These are phyloP conservation scores for Tenodera sinensis DNA, from an alignment of 2,888 invertebrate genomes.

Conservation along the genomic window DNA sequence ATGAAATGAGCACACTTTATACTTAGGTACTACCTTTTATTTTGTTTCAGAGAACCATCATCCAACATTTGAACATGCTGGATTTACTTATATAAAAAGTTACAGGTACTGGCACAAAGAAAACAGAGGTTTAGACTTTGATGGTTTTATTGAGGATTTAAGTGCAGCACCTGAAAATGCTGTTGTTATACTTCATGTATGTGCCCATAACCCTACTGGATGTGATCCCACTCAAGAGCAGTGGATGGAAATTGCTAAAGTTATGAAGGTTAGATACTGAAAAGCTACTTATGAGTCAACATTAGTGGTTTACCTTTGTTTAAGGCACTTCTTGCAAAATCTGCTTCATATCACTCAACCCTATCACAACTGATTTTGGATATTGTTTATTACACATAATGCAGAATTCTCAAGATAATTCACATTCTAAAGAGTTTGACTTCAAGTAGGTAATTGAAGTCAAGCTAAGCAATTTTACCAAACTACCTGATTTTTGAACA, in stretches of 20 bases:
- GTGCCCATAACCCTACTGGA: constrained; percentile 98
- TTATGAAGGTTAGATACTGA: constrained; percentile 41
- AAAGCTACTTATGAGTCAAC: too few relatives aligned
- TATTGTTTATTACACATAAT: too few relatives aligned
- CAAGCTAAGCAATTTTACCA: too few relatives aligned
- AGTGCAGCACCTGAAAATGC: constrained; percentile 51
- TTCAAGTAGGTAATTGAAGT: too few relatives aligned
- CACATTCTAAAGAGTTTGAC: too few relatives aligned
- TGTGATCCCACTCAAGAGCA: constrained; percentile 91
- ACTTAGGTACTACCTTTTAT: not conserved
- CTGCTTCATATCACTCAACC: too few relatives aligned
- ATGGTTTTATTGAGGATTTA: constrained; percentile 59
- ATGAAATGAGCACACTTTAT: too few relatives aligned
- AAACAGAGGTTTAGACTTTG: constrained; percentile 67
- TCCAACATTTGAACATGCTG: constrained; percentile 77
- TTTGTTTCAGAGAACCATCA: constrained; percentile 80
- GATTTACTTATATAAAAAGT: constrained; percentile 71
- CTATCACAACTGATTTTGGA: too few relatives aligned
- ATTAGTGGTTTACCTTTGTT: too few relatives aligned
- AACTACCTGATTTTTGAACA: too few relatives aligned
- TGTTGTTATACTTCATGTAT: constrained; percentile 84
- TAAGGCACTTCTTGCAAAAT: too few relatives aligned
- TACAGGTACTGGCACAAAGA: constrained; percentile 92
- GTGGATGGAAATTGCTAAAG: constrained; percentile 84
- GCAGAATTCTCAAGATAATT: too few relatives aligned